Evolutionary conservation across 1,140 invertebrate genomes (phyloP), one percentile per base, ranked within the genome.

Genomic region (Calephelis virginiensis): DNA sequence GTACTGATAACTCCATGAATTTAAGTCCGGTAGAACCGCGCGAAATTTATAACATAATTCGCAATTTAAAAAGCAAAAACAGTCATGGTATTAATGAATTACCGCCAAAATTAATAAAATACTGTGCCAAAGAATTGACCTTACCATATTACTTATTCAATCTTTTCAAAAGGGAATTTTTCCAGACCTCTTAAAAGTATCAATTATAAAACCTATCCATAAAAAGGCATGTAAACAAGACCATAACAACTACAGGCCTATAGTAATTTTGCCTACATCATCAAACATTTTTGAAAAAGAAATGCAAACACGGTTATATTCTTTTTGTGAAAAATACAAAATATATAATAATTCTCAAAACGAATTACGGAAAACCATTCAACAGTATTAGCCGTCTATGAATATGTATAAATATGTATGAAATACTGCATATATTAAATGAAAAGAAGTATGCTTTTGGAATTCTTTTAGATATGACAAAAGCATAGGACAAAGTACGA

Each of bases 211-310:
- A 4, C 14, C 14, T 28, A 50, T 50, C 7, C 49, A 50, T 28
- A 50, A 50, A 50, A 50, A 17, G 49, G n/a, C 48, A 8, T 49
- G n/a, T 49, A 49, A 14, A 43, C 40, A 43, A 43, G 40, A 43
- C 5, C 63, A 48, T n/a, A 64, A 17, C 49, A 64, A 64, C 13
- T 64, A 64, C 13, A 47, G 63, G 13, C 63, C 64, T 14, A 65
- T 65, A 65, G 53, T 50, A 28, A 9, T 65, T 40, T 50, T 59
- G 6, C 50, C 40, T 12, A 11, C 50, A 37, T 43, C 28, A 9
- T 59, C 64, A 45, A 65, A 65, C 48, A 28, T 66, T n/a, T 66
- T 66, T 47, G 65, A 66, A 47, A 66, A 45, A n/a, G 17, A 46
- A 13, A 61, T 66, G 56, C n/a, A 47, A 49, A 61, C 61, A 43